Conservation (phyloP, 2,113 vertebrate genomes). For the Chelonoidis abingdonii region DNA sequence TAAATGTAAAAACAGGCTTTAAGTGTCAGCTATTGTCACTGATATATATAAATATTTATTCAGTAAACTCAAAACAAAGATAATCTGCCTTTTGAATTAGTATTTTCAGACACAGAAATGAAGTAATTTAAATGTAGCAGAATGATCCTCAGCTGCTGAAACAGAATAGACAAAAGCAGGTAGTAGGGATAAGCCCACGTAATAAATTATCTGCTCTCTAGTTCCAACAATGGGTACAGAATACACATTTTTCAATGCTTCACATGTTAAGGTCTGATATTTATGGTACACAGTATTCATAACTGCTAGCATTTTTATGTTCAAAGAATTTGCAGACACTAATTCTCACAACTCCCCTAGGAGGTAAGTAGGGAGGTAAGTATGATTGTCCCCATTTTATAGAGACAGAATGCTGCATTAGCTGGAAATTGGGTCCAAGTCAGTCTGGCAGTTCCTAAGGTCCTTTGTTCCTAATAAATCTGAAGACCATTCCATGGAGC, state of each 20-base stretch:
- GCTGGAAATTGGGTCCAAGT: background rate
- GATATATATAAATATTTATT: slow-evolving; percentile 33
- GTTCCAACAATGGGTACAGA: background rate
- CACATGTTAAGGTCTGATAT: background rate
- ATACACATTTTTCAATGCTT: background rate
- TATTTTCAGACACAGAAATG: slow-evolving; percentile 10
- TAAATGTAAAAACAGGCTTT: background rate
- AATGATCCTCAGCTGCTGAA: slow-evolving; percentile 6
- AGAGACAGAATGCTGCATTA: background rate
- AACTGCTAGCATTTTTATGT: background rate
- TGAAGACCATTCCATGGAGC: background rate
- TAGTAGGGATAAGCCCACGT: slow-evolving; percentile 13
- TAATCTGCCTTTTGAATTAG: slow-evolving; percentile 34
- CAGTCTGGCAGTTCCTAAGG: background rate
- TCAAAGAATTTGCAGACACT: background rate
- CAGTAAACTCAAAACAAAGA: slow-evolving; percentile 19
- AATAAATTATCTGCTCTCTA: background rate
- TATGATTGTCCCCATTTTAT: background rate
- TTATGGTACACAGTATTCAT: background rate
- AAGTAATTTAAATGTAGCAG: slow-evolving; percentile 42
- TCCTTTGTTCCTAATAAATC: slow-evolving; percentile 28
- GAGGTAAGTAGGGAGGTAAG: background rate
- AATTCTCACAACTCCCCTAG: background rate
- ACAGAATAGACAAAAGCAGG: background rate
- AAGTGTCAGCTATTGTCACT: slow-evolving; percentile 10